phyloP scores from a whole-genome alignment of 2,888 invertebrate species.

The Acrocyrtus sp. region DNA sequence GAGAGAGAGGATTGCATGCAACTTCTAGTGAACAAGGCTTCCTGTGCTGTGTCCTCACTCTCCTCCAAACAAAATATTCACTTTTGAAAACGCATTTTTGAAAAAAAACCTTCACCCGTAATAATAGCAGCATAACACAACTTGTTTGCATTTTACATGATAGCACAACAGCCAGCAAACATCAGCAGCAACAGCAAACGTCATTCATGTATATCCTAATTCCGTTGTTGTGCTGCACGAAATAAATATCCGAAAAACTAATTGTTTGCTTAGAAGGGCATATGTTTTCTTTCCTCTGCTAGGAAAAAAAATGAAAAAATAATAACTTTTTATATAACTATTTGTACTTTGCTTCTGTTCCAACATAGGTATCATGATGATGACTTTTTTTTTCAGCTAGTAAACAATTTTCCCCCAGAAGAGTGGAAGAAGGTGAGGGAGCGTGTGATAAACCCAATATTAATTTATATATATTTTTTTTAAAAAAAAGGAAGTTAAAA shows the following conservation, averaged over 20 bases:
- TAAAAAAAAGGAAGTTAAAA: neutral
- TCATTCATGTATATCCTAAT: no score
- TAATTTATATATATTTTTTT: neutral
- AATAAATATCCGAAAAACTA: constrained; percentile 43
- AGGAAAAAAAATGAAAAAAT: no score
- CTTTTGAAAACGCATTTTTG: neutral
- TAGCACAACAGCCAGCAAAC: no score
- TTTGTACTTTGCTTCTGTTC: no score
- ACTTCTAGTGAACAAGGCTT: constrained; percentile 17
- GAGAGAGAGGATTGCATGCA: constrained; percentile 30
- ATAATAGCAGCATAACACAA: no score
- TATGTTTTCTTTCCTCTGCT: no score
- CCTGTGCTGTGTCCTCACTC: neutral
- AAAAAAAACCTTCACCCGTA: neutral
- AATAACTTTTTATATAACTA: no score
- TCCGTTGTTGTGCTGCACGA: constrained; percentile 1
- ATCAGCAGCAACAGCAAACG: no score
- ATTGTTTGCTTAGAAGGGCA: constrained; percentile 46
- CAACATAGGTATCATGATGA: no score
- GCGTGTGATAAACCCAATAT: constrained; percentile 29
- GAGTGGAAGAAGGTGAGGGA: neutral
- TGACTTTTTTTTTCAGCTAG: no score
- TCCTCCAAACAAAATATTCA: neutral
- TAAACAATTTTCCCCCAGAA: no score
- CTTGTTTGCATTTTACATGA: constrained; percentile 44